Conservation (phyloP, 2,888 invertebrate species). For the Dinocampus coccinellae region DNA sequence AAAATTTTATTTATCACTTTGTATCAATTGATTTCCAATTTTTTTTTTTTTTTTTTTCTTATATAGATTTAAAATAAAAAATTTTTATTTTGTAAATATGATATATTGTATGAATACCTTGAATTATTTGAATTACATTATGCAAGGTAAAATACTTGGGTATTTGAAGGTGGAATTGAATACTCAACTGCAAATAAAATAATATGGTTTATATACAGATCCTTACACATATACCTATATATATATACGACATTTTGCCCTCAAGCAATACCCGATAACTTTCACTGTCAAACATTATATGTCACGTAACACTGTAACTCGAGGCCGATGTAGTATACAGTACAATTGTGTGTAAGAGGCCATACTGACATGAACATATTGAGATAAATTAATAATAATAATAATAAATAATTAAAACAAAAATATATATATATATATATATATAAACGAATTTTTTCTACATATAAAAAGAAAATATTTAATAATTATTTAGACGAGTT, state of each 20-base stretch:
- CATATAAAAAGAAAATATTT: no score
- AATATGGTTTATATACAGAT: no score
- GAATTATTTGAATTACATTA: background rate
- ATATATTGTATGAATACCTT: no score
- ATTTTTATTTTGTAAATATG: no score
- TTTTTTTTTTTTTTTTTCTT: no score
- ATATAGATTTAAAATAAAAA: no score
- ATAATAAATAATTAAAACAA: background rate
- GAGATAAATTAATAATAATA: background rate
- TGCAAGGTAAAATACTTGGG: conserved; percentile 23
- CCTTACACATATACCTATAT: background rate
- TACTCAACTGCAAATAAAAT: background rate
- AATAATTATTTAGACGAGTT: no score
- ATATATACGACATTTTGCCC: conserved; percentile 28
- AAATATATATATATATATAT: no score
- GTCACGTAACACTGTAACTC: conserved; percentile 52
- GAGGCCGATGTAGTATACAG: conserved; percentile 37
- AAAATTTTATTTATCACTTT: no score
- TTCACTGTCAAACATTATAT: conserved; percentile 59
- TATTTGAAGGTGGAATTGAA: background rate
- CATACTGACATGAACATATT: conserved; percentile 1
- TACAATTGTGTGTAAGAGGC: no score
- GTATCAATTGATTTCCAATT: no score
- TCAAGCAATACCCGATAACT: conserved; percentile 51
- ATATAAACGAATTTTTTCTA: no score